These are phyloP conservation scores for Heliconius hortense DNA, from an alignment of 2,888 invertebrate species.

Conservation along the genomic window DNA sequence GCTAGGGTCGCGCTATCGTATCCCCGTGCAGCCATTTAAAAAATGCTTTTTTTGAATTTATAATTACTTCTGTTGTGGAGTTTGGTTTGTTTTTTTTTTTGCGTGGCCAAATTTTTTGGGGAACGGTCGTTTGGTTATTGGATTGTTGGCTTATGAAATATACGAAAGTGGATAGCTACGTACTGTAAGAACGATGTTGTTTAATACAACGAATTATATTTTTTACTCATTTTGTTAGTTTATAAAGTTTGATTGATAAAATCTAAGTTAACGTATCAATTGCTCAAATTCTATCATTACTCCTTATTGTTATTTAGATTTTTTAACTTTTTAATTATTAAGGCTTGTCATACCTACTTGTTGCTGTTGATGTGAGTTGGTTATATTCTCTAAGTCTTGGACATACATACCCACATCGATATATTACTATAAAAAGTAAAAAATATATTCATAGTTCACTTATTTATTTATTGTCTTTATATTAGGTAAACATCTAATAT, in stretches of 20 bases:
- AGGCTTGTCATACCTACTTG: not conserved
- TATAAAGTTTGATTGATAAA: too few relatives aligned
- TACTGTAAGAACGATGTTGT: not conserved
- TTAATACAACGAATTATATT: not conserved
- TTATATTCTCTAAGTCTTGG: too few relatives aligned
- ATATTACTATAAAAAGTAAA: too few relatives aligned
- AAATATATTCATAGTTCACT: too few relatives aligned
- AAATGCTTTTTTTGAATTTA: slow-evolving; percentile 37
- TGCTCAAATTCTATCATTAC: not conserved
- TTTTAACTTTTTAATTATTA: not conserved
- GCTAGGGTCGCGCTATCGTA: slow-evolving; percentile 54
- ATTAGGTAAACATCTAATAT: too few relatives aligned
- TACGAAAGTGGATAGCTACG: not conserved
- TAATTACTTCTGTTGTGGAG: slow-evolving; percentile 33
- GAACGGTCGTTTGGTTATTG: not conserved
- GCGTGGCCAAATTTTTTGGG: not conserved
- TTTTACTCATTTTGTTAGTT: not conserved
- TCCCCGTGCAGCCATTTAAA: slow-evolving; percentile 41
- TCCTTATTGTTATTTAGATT: not conserved
- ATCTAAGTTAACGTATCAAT: not conserved
- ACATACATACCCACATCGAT: not conserved
- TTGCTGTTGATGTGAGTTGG: too few relatives aligned
- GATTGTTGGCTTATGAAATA: not conserved
- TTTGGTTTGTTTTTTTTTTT: slow-evolving; percentile 4
- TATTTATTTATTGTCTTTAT: too few relatives aligned